Evolutionary conservation across 2,797 vertebrate genomes (phyloP).

Genomic region (Pangasius djambal): DNA sequence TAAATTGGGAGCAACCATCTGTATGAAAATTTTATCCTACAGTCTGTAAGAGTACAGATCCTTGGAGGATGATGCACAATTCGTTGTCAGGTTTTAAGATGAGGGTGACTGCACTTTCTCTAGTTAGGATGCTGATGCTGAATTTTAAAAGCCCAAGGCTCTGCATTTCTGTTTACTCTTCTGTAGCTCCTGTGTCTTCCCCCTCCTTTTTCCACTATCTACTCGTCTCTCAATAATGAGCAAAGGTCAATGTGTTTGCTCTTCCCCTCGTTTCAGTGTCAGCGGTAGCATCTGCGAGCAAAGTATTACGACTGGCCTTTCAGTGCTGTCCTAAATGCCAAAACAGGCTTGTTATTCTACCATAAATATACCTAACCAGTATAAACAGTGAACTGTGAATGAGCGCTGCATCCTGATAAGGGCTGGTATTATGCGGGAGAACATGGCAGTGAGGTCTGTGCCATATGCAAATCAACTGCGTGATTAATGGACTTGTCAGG

Average conservation of each 20-base stretch:
- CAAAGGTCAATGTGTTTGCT: slow-evolving; percentile 58
- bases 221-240: slow-evolving; percentile 52
- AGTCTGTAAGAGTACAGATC: background rate
- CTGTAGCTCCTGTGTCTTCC: slow-evolving; percentile 14
- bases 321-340: slow-evolving; percentile 53
- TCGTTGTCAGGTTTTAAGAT: slow-evolving; percentile 30
- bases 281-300: slow-evolving; percentile 43
- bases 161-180: slow-evolving; percentile 20
- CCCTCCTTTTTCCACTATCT: slow-evolving; percentile 13
- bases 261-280: slow-evolving; percentile 47
- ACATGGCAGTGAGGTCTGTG: background rate
- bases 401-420: slow-evolving; percentile 28
- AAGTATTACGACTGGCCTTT: slow-evolving; percentile 56
- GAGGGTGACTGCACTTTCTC: slow-evolving; percentile 25
- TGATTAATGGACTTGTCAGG: slow-evolving; percentile 44
- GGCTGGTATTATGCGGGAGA: background rate
- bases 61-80: slow-evolving; percentile 18
- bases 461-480: slow-evolving; percentile 29
- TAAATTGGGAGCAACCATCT: background rate
- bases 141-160: slow-evolving; percentile 31
- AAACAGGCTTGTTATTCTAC: slow-evolving; percentile 47
- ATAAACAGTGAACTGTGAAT: slow-evolving; percentile 20
- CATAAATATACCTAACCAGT: slow-evolving; percentile 43
- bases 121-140: slow-evolving; percentile 32
- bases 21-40: background rate